Conservation (phyloP, 2,113 vertebrate genomes). For the Nycticebus coucang region DNA sequence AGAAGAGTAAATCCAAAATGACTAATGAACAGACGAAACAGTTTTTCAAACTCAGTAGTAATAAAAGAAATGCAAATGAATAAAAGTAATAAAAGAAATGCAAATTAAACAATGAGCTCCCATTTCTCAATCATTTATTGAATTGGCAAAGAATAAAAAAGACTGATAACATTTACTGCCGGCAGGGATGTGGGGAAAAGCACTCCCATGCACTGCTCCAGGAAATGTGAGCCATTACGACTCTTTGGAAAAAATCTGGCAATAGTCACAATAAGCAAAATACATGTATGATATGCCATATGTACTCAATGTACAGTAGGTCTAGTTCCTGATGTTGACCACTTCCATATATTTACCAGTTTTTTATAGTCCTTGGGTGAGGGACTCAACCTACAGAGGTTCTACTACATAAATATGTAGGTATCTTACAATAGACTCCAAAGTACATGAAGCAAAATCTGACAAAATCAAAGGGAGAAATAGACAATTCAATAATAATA, state of each 20-base stretch:
- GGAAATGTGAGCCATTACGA: not conserved
- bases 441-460: not conserved
- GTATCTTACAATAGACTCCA: not conserved
- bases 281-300: not conserved
- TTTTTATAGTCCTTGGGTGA: no score
- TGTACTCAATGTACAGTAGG: no score
- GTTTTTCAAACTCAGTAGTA: not conserved
- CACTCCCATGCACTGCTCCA: not conserved
- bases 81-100: not conserved
- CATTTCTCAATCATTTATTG: not conserved
- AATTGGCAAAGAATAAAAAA: not conserved
- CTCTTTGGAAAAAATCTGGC: not conserved
- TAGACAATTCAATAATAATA: not conserved
- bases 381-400: no score
- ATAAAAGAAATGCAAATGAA: not conserved
- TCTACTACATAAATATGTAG: no score
- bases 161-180: not conserved
- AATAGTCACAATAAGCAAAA: not conserved
- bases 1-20: constrained; percentile 16
- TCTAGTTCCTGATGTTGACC: no score
- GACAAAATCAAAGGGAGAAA: not conserved
- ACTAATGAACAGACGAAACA: not conserved
- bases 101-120: not conserved
- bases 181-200: not conserved
- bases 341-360: no score